A percentile compares a stretch with the other conserved stretches of the same genome.
phyloP scores from a whole-genome alignment of 2,888 invertebrate genomes.

The Galerucella pusilla region DNA sequence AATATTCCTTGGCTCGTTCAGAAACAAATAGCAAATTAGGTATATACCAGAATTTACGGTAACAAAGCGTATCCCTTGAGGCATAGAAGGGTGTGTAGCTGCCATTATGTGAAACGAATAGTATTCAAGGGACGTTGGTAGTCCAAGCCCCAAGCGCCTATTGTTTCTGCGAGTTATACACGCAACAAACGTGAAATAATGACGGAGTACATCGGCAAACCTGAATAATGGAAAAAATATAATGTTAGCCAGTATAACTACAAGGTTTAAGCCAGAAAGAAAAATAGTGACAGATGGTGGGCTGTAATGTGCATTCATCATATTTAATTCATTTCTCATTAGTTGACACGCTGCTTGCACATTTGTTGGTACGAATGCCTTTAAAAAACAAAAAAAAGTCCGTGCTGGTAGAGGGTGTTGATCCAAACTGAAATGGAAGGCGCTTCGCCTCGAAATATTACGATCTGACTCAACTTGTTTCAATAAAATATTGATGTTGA shows the following conservation, averaged over 20 bases:
- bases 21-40: conserved; percentile 6
- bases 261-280: neutral
- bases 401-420: too few relatives aligned
- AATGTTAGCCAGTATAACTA: neutral
- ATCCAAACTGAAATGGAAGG: too few relatives aligned
- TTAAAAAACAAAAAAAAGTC: too few relatives aligned
- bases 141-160: conserved; percentile 1
- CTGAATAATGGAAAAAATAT: neutral
- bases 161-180: conserved; percentile 6
- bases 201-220: neutral
- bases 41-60: conserved; percentile 5
- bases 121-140: neutral
- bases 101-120: conserved; percentile 8
- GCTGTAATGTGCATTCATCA: too few relatives aligned
- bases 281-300: too few relatives aligned
- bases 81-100: neutral
- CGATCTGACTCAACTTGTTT: too few relatives aligned
- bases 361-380: too few relatives aligned
- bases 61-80: conserved; percentile 1
- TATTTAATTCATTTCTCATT: too few relatives aligned
- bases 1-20: neutral
- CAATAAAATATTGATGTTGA: too few relatives aligned
- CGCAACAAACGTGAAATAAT: conserved; percentile 1
- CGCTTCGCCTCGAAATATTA: too few relatives aligned
- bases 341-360: too few relatives aligned